A percentile compares a stretch with the other conserved stretches of the same genome.
Evolutionary conservation across 2,888 invertebrate genomes (phyloP).

Genomic region (Rhimphoctona megacephalus): DNA sequence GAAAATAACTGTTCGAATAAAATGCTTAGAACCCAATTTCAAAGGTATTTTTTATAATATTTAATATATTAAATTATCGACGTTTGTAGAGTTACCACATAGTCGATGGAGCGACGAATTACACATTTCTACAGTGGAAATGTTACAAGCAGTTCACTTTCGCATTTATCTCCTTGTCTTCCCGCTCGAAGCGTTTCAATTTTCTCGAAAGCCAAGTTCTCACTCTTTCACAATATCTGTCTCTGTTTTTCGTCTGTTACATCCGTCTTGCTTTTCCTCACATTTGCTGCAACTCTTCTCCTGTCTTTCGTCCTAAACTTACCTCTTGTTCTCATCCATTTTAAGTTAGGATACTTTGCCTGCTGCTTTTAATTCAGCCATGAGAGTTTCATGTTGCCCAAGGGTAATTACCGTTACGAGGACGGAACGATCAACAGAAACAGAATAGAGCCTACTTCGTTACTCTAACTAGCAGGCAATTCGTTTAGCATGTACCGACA

Average conservation of each 20-base stretch:
- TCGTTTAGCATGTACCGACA: slow-evolving; percentile 62
- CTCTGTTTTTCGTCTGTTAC: slow-evolving; percentile 21
- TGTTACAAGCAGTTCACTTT: slow-evolving; percentile 40
- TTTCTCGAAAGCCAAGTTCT: slow-evolving; percentile 50
- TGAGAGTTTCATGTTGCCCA: slow-evolving; percentile 54
- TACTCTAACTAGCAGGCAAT: slow-evolving; percentile 62
- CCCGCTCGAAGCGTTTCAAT: slow-evolving; percentile 54
- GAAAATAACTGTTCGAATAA: neutral
- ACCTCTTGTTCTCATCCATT: slow-evolving; percentile 59
- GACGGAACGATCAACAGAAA: slow-evolving; percentile 61
- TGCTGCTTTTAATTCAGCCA: slow-evolving; percentile 62
- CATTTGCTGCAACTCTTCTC: slow-evolving; percentile 16
- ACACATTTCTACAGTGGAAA: slow-evolving; percentile 41
- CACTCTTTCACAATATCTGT: slow-evolving; percentile 16
- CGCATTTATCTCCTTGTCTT: slow-evolving; percentile 5
- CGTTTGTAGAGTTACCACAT: neutral
- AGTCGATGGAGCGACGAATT: slow-evolving; percentile 44
- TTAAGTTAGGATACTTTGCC: slow-evolving; percentile 52
- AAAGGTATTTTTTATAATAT: neutral
- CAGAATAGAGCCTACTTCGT: slow-evolving; percentile 61
- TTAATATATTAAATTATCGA: neutral
- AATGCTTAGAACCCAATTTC: neutral
- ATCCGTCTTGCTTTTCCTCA: slow-evolving; percentile 27
- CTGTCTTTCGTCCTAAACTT: slow-evolving; percentile 37
- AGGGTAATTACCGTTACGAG: slow-evolving; percentile 61